phyloP scores from a whole-genome alignment of 2,888 invertebrate species.

The Halocaridina rubra region DNA sequence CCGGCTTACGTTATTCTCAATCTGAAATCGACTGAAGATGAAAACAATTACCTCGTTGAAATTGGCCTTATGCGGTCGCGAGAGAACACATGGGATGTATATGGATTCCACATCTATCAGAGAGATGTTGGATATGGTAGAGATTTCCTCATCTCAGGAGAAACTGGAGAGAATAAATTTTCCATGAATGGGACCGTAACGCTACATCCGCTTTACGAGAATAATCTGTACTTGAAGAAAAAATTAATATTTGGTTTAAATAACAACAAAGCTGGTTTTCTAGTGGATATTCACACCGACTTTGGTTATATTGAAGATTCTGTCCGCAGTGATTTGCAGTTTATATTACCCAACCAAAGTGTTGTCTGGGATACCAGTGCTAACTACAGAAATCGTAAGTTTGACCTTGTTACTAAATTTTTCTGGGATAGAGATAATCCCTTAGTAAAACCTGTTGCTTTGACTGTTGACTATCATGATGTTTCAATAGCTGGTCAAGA shows the following conservation, averaged over 20 bases:
- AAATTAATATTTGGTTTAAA: constrained; percentile 1
- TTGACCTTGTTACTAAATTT: constrained; percentile 7
- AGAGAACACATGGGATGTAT: not conserved
- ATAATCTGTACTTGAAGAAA: not conserved
- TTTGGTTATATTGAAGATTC: not conserved
- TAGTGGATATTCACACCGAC: not conserved
- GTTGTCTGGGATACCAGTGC: constrained; percentile 6
- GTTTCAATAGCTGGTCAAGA: constrained; percentile 11
- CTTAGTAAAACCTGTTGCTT: not conserved
- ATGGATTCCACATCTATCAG: constrained; percentile 32
- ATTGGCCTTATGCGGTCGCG: not conserved
- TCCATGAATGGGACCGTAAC: not conserved
- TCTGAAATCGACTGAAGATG: not conserved
- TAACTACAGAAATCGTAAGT: not conserved
- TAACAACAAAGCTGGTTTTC: constrained; percentile 11
- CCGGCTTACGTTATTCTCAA: constrained; percentile 24
- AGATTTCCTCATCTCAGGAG: not conserved
- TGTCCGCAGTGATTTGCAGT: not conserved
- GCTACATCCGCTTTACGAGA: not conserved
- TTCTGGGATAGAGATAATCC: constrained; percentile 3
- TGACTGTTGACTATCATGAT: constrained; percentile 28
- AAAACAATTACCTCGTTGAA: constrained; percentile 2
- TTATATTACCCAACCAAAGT: not conserved
- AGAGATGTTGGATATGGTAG: constrained; percentile 8
- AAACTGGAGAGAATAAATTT: not conserved